Percentiles rank a stretch among this genome's conserved stretches.
phyloP scores from a whole-genome alignment of 2,797 vertebrate genomes.

The Crocidura indochinensis region DNA sequence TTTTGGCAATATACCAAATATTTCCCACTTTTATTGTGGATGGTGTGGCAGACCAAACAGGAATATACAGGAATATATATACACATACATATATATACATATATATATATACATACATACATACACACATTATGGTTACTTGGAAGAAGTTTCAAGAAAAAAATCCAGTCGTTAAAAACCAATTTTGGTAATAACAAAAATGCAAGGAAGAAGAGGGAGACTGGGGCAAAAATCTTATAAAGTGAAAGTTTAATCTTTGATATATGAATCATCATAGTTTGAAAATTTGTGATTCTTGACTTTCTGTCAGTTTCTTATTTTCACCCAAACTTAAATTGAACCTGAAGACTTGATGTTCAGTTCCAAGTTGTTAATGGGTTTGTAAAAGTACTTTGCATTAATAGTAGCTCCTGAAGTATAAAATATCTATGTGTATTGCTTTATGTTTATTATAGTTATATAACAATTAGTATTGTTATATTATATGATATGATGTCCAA shows the following conservation, averaged over 20 bases:
- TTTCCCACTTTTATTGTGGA: constrained; percentile 36
- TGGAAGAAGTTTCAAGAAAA: constrained; percentile 41
- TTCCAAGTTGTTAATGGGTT: not conserved
- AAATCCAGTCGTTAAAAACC: constrained; percentile 9
- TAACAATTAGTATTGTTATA: too few relatives aligned
- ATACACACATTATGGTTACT: constrained; percentile 20
- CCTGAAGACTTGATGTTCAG: not conserved
- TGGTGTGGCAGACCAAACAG: constrained; percentile 17
- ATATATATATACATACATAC: too few relatives aligned
- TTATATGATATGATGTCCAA: not conserved
- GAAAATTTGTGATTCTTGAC: constrained; percentile 36
- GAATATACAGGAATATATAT: not conserved
- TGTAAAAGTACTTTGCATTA: not conserved
- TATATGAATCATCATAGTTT: not conserved
- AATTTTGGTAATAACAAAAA: constrained; percentile 59
- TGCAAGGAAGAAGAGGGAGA: not conserved
- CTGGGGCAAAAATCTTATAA: constrained; percentile 26
- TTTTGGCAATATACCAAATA: constrained; percentile 56
- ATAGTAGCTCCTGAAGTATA: not conserved
- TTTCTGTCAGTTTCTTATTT: constrained; percentile 30
- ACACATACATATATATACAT: too few relatives aligned
- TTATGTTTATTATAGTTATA: constrained; percentile 7
- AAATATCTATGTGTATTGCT: constrained; percentile 3
- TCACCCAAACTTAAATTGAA: constrained; percentile 53
- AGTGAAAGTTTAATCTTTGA: constrained; percentile 34